Percentiles rank a stretch among this genome's conserved stretches.
These are phyloP conservation scores for Polyergus mexicanus DNA, from an alignment of 1,140 invertebrate species.

Conservation along the genomic window DNA sequence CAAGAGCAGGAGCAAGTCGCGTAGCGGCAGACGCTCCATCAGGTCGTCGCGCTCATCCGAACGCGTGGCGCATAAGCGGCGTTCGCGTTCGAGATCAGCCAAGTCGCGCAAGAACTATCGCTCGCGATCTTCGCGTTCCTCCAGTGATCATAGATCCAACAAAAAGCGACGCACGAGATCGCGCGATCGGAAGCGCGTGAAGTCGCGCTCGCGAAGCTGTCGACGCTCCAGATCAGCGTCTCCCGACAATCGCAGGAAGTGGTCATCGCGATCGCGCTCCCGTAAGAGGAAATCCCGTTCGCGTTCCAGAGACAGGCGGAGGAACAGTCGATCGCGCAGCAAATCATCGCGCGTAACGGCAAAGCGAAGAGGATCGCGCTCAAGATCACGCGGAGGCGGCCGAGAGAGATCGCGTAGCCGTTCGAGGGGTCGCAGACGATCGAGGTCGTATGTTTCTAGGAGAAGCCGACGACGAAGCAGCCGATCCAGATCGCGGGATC, in stretches of 20 bases:
- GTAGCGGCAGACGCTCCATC: slow-evolving; percentile 75
- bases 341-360: slow-evolving; percentile 69
- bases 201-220: slow-evolving; percentile 77
- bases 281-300: slow-evolving; percentile 78
- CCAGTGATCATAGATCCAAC: slow-evolving; percentile 76
- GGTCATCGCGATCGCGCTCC: slow-evolving; percentile 79
- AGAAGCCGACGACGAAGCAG: slow-evolving; percentile 71
- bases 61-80: slow-evolving; percentile 71
- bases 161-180: slow-evolving; percentile 78
- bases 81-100: slow-evolving; percentile 77
- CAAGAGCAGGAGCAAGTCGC: slow-evolving; percentile 81
- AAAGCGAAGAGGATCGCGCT: slow-evolving; percentile 73
- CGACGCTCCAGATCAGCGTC: slow-evolving; percentile 74
- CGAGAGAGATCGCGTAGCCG: slow-evolving; percentile 76
- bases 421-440: slow-evolving; percentile 79
- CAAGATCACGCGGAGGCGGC: slow-evolving; percentile 51
- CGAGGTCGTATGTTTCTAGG: slow-evolving; percentile 80
- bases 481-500: slow-evolving; percentile 78
- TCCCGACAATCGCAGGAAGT: slow-evolving; percentile 58
- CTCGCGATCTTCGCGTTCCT: slow-evolving; percentile 80
- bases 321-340: slow-evolving; percentile 71
- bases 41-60: slow-evolving; percentile 81
- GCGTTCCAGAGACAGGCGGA: slow-evolving; percentile 74
- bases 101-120: slow-evolving; percentile 77
- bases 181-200: slow-evolving; percentile 71